phyloP scores from a whole-genome alignment of 2,113 vertebrate genomes.

The Ranitomeya imitator region DNA sequence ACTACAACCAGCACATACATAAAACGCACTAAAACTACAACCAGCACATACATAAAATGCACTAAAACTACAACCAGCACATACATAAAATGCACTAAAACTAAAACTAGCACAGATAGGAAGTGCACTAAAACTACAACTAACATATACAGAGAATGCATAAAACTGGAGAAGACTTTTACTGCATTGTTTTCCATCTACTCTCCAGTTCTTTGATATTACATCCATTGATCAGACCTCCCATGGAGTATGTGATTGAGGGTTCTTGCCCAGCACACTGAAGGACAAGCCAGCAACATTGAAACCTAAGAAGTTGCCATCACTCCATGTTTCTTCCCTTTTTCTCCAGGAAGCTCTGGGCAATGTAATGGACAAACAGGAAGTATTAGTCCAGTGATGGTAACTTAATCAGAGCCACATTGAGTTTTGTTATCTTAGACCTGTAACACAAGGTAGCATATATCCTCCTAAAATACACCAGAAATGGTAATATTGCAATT shows the following conservation, averaged over 20 bases:
- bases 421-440: slow-evolving; percentile 4
- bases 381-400: slow-evolving; percentile 14
- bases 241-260: not conserved
- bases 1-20: no score
- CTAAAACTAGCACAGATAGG: no score
- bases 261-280: not conserved
- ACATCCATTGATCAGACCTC: slow-evolving; percentile 30
- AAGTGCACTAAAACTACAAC: no score
- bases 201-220: not conserved
- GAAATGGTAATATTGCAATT: no score
- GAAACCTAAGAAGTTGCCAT: slow-evolving; percentile 1
- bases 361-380: slow-evolving; percentile 11
- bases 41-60: no score
- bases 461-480: not conserved
- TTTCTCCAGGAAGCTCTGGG: slow-evolving; percentile 27
- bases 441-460: not conserved
- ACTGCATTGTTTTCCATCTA: not conserved
- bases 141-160: no score
- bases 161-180: not conserved
- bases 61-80: no score
- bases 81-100: no score
- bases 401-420: slow-evolving; percentile 2
- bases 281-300: not conserved
- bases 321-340: not conserved
- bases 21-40: no score